phyloP scores from a whole-genome alignment of 2,797 vertebrate species.

The Sylvilagus floridanus region DNA sequence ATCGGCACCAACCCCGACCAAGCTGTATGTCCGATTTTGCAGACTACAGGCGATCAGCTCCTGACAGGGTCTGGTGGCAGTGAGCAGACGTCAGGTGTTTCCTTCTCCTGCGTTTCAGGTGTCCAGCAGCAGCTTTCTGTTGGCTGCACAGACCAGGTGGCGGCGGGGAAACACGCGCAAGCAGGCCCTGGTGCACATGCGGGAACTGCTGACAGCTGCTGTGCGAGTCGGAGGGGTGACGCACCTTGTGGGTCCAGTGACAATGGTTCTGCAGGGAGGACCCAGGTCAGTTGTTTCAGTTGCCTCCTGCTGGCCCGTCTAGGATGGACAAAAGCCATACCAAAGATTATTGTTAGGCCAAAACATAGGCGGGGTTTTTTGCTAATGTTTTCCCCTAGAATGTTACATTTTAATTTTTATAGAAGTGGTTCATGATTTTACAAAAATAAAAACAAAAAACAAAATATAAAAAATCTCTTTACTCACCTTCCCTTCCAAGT shows the following conservation, averaged over 20 bases:
- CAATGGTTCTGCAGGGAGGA: slow-evolving; percentile 98
- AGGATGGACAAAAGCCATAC: not conserved
- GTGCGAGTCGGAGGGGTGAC: slow-evolving; percentile 98
- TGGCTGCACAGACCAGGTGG: slow-evolving; percentile 98
- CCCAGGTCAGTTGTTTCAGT: slow-evolving; percentile 91
- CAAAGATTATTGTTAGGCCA: not conserved
- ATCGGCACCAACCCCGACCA: slow-evolving; percentile 98
- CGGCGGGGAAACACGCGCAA: slow-evolving; percentile 96
- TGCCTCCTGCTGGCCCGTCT: not conserved
- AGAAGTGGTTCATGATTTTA: not conserved
- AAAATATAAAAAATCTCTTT: slow-evolving; percentile 24
- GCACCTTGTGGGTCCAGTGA: slow-evolving; percentile 97
- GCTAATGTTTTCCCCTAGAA: not conserved
- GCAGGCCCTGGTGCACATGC: slow-evolving; percentile 98
- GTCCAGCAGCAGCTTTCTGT: slow-evolving; percentile 97
- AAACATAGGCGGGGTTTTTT: not conserved
- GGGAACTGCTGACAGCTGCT: slow-evolving; percentile 96
- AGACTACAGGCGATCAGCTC: fast-evolving
- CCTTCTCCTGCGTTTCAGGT: slow-evolving; percentile 88
- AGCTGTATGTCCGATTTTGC: slow-evolving; percentile 88
- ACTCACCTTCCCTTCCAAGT: not conserved
- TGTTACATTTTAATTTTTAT: slow-evolving; percentile 30
- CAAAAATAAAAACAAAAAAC: not conserved
- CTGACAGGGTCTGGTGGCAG: too few relatives aligned
- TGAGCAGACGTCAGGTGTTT: not conserved